These are phyloP conservation scores for Trachymyrmex septentrionalis DNA, from an alignment of 1,140 invertebrate genomes.

Conservation along the genomic window DNA sequence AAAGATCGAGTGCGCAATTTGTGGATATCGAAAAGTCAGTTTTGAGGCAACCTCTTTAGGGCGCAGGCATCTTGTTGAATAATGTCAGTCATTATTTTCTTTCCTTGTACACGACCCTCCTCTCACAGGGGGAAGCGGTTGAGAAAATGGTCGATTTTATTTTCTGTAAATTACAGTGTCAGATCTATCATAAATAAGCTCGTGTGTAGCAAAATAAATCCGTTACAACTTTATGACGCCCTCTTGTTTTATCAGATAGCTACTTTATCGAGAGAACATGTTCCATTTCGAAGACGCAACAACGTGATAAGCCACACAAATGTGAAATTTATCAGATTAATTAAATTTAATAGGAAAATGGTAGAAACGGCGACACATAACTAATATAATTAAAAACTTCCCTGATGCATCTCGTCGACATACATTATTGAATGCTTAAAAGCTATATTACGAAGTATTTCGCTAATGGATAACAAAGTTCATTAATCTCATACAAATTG, in stretches of 20 bases:
- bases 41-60: neutral
- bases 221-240: slow-evolving; percentile 17
- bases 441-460: neutral
- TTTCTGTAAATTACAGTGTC: slow-evolving; percentile 19
- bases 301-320: neutral
- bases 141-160: slow-evolving; percentile 10
- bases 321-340: slow-evolving; percentile 41
- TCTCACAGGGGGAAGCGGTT: neutral
- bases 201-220: neutral
- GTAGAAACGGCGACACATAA: slow-evolving; percentile 8
- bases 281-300: slow-evolving; percentile 25
- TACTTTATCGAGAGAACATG: neutral
- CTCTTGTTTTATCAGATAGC: slow-evolving; percentile 6
- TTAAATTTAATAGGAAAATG: slow-evolving; percentile 13
- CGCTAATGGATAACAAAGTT: neutral
- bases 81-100: slow-evolving; percentile 26
- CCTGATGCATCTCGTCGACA: neutral
- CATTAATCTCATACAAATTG: slow-evolving; percentile 16
- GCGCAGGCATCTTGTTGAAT: slow-evolving; percentile 15
- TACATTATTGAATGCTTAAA: neutral
- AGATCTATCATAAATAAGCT: neutral
- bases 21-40: neutral
- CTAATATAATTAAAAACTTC: slow-evolving; percentile 44
- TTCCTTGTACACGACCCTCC: neutral
- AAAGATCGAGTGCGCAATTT: slow-evolving; percentile 4